Conservation (phyloP, 2,888 invertebrate genomes). For the Heteromyza rotundicornis region DNA sequence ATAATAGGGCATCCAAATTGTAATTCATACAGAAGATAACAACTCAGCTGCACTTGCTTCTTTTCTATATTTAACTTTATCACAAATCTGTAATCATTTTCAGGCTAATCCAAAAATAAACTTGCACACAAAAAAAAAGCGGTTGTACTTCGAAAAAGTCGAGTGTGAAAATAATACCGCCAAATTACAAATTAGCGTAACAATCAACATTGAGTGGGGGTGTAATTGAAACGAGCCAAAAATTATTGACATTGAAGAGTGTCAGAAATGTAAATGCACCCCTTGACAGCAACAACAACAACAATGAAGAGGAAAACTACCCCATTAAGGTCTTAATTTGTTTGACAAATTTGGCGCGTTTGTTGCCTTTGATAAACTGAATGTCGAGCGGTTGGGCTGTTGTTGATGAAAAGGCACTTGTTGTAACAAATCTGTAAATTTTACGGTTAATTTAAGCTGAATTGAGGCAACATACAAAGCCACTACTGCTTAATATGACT, state of each 20-base stretch:
- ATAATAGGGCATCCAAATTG: too few relatives aligned
- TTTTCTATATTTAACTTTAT: too few relatives aligned
- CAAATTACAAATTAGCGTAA: constrained; percentile 26
- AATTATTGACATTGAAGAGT: too few relatives aligned
- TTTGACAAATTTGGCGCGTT: constrained; percentile 29
- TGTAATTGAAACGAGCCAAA: constrained; percentile 11
- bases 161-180: constrained; percentile 24
- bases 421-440: constrained; percentile 52
- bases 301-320: not conserved
- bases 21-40: too few relatives aligned
- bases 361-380: constrained; percentile 8
- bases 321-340: constrained; percentile 34
- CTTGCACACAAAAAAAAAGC: not conserved
- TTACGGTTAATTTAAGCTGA: constrained; percentile 59
- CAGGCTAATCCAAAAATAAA: not conserved
- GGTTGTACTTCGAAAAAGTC: not conserved
- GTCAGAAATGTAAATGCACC: constrained; percentile 4
- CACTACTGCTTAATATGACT: not conserved
- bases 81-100: too few relatives aligned
- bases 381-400: not conserved
- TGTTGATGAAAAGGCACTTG: constrained; percentile 37
- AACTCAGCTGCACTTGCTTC: too few relatives aligned
- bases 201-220: constrained; percentile 13
- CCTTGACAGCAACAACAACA: not conserved
- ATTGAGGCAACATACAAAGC: constrained; percentile 38